Base-by-base conservation (phyloP, 2,888 invertebrate genomes). In the Acleris cristana region DNA sequence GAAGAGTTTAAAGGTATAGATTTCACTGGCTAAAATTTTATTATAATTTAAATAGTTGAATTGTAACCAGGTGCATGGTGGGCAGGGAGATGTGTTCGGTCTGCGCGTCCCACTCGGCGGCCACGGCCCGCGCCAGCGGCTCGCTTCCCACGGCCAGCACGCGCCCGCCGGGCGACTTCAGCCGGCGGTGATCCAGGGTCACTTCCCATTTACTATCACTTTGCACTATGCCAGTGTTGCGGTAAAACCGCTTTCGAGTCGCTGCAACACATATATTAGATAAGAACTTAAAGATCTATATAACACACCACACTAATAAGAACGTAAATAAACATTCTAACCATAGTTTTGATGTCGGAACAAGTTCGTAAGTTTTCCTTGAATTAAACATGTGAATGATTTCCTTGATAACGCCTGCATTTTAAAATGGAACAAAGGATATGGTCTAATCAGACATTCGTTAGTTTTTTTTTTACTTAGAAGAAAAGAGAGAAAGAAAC, bases 91-190 rank as follows among this genome's bases (percentile, higher is more conserved):
- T 96, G 63, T 92, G 90, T 30, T 96, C 95, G 71, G 95, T 95
- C 85, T 99, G 99, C 7, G 96, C 93, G 77, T 97, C 96, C 98
- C 99, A 99, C 94, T 99, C 99, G 34, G 96, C 95, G 1, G 99
- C 98, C 56, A 99, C 95, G 19, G 98, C 98, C 69, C 98, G 92
- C 2, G 99, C 99, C 60, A 99, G 90, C 0, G 97, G 95, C 88
- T 99, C 98, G 86, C 95, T 97, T 26, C 95, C 95, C 0, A 99
- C 95, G 70, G 94, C 89, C 74, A 99, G 95, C 10, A 96, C 85
- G 68, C 94, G 94, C 2, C 98, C 98, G 76, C 94, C 94, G 0
- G 99, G 99, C 3, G 99, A 99, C 88, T 98, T 98, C 19, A 99
- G 87, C 82, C 97, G 97, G 19, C 95, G 93, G 80, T 97, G 96